Evolutionary conservation across 2,797 vertebrate genomes (phyloP), one percentile per base, ranked within the genome.

Genomic region (Microctenopoma stevenorrisi): DNA sequence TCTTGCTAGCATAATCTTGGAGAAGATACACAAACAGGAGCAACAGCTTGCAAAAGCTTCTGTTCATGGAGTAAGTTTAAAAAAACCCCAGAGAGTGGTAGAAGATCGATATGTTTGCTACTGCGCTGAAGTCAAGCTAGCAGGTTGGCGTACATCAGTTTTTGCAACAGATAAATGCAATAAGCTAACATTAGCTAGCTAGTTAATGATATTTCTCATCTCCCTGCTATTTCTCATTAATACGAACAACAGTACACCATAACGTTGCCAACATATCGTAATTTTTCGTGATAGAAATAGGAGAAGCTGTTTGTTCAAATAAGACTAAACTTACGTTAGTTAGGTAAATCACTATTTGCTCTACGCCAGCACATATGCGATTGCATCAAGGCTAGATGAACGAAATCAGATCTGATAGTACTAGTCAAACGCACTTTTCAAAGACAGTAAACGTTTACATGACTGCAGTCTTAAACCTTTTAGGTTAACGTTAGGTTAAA

Each of bases 161-260:
- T 47, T 22, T 22, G 22, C 22, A 49, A 14, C 47, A 28, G 1
- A 55, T 7, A 26, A 9, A 7, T 35, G 30, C 18, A 11, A 14
- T 2, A 44, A 53, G 78, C 64, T 73, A 79, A 70, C 40, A 46
- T 66, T 77, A 84, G 76, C 79, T 72, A 46, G 63, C 62, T 74
- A 64, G 58, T 63, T 53, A 6, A 9, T 22, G 46, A 13, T 30
- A 4, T 16, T 33, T 22, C 8, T 28, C 11, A 44, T 25, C 52
- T 30, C 22, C 22, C 22, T 22, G 22, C 22, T 22, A 22, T 22
- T 22, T 22, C 22, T 22, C 22, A 22, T 22, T 22, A 22, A 22
- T 22, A 22, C 22, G 22, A 22, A 22, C 22, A 22, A 22, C 22
- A 22, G 22, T 22, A 22, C 22, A 22, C 22, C 33, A 7, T 14